phyloP scores from a whole-genome alignment of 2,888 invertebrate species.

The Chrysomela aeneicollis region DNA sequence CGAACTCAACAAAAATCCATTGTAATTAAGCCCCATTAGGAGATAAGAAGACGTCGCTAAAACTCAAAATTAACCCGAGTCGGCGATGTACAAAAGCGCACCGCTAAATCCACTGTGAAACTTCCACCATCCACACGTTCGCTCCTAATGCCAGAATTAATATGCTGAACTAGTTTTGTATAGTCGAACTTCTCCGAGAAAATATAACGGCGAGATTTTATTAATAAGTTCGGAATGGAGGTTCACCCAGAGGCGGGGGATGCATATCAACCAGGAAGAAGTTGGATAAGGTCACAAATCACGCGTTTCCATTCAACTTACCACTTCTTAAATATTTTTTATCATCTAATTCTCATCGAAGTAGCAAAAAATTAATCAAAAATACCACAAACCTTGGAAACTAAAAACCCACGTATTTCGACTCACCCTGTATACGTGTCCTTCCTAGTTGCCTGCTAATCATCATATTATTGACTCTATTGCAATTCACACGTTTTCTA shows the following conservation, averaged over 20 bases:
- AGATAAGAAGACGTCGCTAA: conserved; percentile 14
- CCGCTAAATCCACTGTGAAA: conserved; percentile 28
- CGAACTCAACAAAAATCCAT: conserved; percentile 12
- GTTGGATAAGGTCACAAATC: too few relatives aligned
- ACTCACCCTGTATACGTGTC: too few relatives aligned
- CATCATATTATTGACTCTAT: too few relatives aligned
- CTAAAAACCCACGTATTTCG: too few relatives aligned
- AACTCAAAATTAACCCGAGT: conserved; percentile 14
- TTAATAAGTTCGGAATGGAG: conserved; percentile 40
- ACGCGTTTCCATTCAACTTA: too few relatives aligned
- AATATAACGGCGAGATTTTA: conserved; percentile 37
- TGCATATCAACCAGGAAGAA: too few relatives aligned
- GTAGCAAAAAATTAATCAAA: too few relatives aligned
- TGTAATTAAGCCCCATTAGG: conserved; percentile 1
- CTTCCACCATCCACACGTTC: conserved; percentile 14
- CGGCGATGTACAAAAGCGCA: conserved; percentile 5
- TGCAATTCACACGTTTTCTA: too few relatives aligned
- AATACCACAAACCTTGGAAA: too few relatives aligned
- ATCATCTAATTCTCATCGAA: too few relatives aligned
- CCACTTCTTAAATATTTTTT: too few relatives aligned
- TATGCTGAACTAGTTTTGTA: conserved; percentile 41
- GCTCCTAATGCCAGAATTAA: conserved; percentile 36
- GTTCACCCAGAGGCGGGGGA: conserved; percentile 24
- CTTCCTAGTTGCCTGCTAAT: too few relatives aligned
- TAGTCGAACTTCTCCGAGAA: conserved; percentile 35